These are phyloP conservation scores for Pandemis cinnamomeana DNA, from an alignment of 2,888 invertebrate genomes.

Conservation along the genomic window DNA sequence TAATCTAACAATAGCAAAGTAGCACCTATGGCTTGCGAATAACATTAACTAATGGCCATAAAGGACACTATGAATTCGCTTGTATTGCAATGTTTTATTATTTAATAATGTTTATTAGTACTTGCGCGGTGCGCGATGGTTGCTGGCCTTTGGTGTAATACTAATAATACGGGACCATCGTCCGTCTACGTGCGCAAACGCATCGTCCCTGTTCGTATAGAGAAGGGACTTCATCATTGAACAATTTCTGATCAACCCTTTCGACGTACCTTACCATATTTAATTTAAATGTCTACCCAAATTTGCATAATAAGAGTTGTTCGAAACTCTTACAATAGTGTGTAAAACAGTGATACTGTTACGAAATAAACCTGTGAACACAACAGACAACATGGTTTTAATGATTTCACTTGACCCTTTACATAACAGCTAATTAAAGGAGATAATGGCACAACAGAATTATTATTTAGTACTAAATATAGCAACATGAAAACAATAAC, in stretches of 20 bases:
- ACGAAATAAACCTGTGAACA: conserved; percentile 78
- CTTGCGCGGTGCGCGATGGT: conserved; percentile 14
- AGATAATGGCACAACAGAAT: not conserved
- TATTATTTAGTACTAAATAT: not conserved
- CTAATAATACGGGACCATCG: conserved; percentile 7
- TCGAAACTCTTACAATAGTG: conserved; percentile 64
- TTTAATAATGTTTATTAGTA: conserved; percentile 57
- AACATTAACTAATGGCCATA: conserved; percentile 82
- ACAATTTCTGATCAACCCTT: conserved; percentile 47
- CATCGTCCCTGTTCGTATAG: conserved; percentile 13
- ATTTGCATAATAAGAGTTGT: conserved; percentile 53
- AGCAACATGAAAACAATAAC: too few relatives aligned
- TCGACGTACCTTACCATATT: conserved; percentile 35
- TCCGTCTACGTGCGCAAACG: conserved; percentile 15
- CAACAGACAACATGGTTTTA: conserved; percentile 42
- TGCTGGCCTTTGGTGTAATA: conserved; percentile 7
- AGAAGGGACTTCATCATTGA: conserved; percentile 21
- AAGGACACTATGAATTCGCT: conserved; percentile 78
- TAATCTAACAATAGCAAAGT: conserved; percentile 79
- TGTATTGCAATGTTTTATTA: conserved; percentile 80
- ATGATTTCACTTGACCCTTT: not conserved
- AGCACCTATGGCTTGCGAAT: conserved; percentile 82
- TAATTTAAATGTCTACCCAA: conserved; percentile 40
- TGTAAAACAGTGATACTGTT: conserved; percentile 67
- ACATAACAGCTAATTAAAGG: not conserved